Base-by-base conservation (phyloP, 2,888 invertebrate species). In the Leptopilina myrica region DNA sequence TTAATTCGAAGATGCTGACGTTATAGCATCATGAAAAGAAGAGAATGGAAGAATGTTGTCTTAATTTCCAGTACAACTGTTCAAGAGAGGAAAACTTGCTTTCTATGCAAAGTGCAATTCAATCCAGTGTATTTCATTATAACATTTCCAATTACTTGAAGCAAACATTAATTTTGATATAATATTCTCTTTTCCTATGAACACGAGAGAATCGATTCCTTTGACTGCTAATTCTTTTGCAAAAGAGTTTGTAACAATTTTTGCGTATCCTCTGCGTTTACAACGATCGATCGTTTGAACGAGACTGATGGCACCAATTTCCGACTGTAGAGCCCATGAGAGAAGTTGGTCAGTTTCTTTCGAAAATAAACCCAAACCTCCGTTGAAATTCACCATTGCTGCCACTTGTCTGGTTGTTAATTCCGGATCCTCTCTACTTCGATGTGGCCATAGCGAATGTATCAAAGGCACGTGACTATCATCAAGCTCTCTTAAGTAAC, bases 221-320 rank as follows among this genome's bases (percentile, higher is more conserved):
- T 89, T 86, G 75, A 88, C 82, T 1, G 89, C 91, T 15, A 92
- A 87, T 75, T 87, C 81, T 79, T 89, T 92, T 11, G 90, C 83
- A 76, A 92, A 80, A 2, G 86, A 83, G 85, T 90, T 89, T 3
- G 87, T 85, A 20, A 92, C 86, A 33, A 91, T 82, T 81, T 84
- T 87, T 5, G 88, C 92, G 81, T 92, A 92, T 40, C 92, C 92
- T 80, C 87, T 91, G 65, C 89, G 84, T 80, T 85, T 90, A 77
- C 92, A 85, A 20, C 86, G 84, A 3, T 90, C 87, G 8, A 87
- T 81, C 1, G 92, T 92, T 80, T 92, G 92, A 43, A 92, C 84
- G 7, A 90, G 84, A 20, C 89, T 89, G 62, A 92, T 69, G 26
- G 89, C 90, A 20, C 90, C 89, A 77, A 89, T 87, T 49, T 89